Conservation (phyloP, 2,797 vertebrate genomes). For the Margarornis squamiger region DNA sequence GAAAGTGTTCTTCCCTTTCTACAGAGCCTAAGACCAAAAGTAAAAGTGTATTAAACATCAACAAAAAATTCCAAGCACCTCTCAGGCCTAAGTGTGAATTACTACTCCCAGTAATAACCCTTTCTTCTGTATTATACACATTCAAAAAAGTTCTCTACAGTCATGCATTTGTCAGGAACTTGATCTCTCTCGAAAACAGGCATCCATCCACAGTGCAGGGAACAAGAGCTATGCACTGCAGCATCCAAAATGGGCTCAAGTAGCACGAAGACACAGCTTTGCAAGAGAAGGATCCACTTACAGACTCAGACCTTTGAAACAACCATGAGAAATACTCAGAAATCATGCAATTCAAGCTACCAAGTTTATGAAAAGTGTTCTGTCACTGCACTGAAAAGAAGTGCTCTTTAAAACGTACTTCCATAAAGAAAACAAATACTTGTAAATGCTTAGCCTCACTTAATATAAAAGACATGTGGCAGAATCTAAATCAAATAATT, state of each 20-base stretch:
- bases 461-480: neutral
- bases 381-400: neutral
- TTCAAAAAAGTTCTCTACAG: neutral
- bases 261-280: neutral
- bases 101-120: neutral
- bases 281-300: neutral
- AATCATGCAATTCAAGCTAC: neutral
- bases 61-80: neutral
- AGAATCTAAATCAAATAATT: neutral
- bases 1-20: neutral
- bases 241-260: neutral
- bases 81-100: neutral
- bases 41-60: neutral
- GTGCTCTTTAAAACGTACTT: slow-evolving; percentile 25
- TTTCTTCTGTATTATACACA: neutral
- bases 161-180: neutral
- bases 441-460: neutral
- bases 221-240: neutral
- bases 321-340: neutral
- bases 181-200: neutral
- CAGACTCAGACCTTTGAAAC: neutral
- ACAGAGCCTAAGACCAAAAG: neutral
- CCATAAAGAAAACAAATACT: slow-evolving; percentile 30
- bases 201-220: neutral
- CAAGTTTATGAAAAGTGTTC: neutral